phyloP scores from a whole-genome alignment of 2,888 invertebrate genomes.

The Harpalus rubripes region DNA sequence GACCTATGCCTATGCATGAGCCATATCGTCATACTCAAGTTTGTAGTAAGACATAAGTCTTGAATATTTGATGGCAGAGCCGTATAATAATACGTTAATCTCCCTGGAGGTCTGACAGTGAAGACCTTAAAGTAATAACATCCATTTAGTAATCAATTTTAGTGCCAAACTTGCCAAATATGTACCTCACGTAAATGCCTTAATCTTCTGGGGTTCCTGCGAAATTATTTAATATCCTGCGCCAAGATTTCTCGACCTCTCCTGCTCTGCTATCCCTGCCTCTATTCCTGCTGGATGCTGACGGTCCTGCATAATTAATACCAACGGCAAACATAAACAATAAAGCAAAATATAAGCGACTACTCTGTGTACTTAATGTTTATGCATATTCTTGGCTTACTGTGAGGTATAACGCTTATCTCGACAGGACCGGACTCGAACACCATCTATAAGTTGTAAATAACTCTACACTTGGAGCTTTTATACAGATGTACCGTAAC shows the following conservation, averaged over 20 bases:
- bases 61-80: constrained; percentile 54
- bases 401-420: constrained; percentile 65
- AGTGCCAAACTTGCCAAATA: constrained; percentile 67
- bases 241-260: constrained; percentile 60
- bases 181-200: constrained; percentile 67
- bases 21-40: not conserved
- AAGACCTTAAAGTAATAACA: constrained; percentile 67
- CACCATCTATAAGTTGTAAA: not conserved
- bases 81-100: constrained; percentile 47
- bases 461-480: too few relatives aligned
- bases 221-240: constrained; percentile 67
- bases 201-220: constrained; percentile 66
- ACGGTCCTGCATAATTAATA: constrained; percentile 68
- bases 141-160: constrained; percentile 68
- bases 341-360: constrained; percentile 68
- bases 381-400: constrained; percentile 64
- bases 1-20: not conserved
- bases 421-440: constrained; percentile 28
- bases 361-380: constrained; percentile 66
- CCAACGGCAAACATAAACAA: constrained; percentile 68
- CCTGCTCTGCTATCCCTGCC: not conserved
- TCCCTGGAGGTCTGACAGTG: constrained; percentile 37
- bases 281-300: constrained; percentile 18
- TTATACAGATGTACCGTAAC: too few relatives aligned
- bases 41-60: constrained; percentile 1